Evolutionary conservation across 2,113 vertebrate species (phyloP), one percentile per base, ranked within the genome.

Genomic region (Rhinolophus sinicus): DNA sequence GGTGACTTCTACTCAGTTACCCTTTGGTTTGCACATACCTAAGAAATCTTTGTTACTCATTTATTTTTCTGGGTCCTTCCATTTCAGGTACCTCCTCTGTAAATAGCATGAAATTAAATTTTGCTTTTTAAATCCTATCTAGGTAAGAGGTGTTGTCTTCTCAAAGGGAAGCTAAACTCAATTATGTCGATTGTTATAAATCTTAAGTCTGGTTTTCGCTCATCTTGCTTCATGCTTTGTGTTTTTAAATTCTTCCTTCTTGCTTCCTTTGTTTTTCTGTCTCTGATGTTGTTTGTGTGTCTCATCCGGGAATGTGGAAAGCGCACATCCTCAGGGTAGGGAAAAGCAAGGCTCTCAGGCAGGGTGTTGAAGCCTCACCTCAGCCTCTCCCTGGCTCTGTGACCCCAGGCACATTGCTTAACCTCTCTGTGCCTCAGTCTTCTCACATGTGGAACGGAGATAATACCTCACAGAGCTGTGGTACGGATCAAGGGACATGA

Each of bases 51-150:
- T 64, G 19, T 5, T 95, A 15, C 76, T 93, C 47, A 35, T 89
- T 73, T 62, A 24, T 75, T 95, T 88, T 80, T 26, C 56, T 38
- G 50, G 28, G 58, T 54, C 24, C 56, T 83, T 87, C 88, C 47
- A 6, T 88, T 94, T 78, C 56, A 94, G 93, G 35, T 22, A 35
- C 21, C 18, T 95, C 90, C 70, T 93, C 88, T 86, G 24, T 70
- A 89, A 93, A 88, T 26, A 75, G 52, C 35, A 60, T 72, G 50
- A 76, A 93, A 93, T 95, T 47, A 67, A 84, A 89, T 77, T 83
- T 87, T 94, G 56, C 47, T 54, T 81, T 89, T 94, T n/a, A 87
- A 96, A 69, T 89, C 77, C 26, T 60, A 72, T 50, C 86, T 83
- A 75, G 90, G 33, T 38, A 73, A 96, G 30, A 50, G 24, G 35